Conservation (phyloP, 2,113 vertebrate genomes). For the Origma solitaria region DNA sequence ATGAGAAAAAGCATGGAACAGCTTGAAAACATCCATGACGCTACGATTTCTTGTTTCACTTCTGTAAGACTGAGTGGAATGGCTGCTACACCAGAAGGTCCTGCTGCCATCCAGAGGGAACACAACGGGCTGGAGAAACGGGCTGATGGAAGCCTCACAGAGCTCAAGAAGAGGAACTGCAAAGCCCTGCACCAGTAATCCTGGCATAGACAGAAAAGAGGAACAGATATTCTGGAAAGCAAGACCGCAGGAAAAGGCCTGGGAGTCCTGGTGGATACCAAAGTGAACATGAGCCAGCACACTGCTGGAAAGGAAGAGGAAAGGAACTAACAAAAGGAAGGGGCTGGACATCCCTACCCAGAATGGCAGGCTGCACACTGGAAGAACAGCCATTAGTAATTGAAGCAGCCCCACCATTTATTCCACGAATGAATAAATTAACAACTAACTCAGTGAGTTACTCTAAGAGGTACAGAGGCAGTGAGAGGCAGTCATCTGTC, state of each 20-base stretch:
- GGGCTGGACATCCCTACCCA: background rate
- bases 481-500: background rate
- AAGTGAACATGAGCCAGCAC: background rate
- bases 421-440: background rate
- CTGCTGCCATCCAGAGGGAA: background rate
- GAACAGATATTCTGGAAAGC: background rate
- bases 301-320: background rate
- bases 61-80: background rate
- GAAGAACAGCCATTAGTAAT: background rate
- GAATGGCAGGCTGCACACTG: background rate
- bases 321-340: background rate
- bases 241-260: background rate
- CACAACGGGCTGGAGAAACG: background rate
- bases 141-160: background rate
- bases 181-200: background rate
- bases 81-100: background rate
- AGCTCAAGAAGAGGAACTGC: background rate
- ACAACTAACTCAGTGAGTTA: background rate
- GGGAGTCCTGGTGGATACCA: accelerated
- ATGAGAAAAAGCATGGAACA: background rate
- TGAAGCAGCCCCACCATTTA: background rate
- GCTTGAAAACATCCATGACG: background rate
- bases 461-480: background rate
- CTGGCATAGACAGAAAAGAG: background rate
- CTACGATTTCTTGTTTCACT: background rate